Percentiles rank a stretch among this genome's conserved stretches.
Evolutionary conservation across 2,888 invertebrate species (phyloP).

Genomic region (Pasiphila rectangulata): DNA sequence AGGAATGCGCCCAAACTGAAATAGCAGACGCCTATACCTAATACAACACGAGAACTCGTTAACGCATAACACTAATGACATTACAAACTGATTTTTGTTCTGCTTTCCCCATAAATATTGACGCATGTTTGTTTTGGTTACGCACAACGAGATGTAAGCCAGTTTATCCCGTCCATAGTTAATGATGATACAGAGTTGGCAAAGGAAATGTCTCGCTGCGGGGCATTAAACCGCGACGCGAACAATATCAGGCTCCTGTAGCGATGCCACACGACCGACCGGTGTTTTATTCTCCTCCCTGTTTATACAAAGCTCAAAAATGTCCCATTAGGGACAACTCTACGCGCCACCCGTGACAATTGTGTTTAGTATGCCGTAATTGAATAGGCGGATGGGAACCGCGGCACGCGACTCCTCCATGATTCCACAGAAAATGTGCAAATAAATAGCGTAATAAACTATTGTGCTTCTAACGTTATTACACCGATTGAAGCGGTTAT

Average conservation of each 20-base stretch:
- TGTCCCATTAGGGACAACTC: constrained; percentile 70
- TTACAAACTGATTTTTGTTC: constrained; percentile 46
- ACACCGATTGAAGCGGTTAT: constrained; percentile 55
- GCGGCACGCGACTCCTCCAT: constrained; percentile 64
- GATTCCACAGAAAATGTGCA: constrained; percentile 53
- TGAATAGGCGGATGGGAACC: constrained; percentile 73
- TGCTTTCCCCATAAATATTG: constrained; percentile 42
- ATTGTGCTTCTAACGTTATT: constrained; percentile 59
- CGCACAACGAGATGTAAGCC: constrained; percentile 5
- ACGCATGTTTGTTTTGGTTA: constrained; percentile 44
- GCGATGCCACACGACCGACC: constrained; percentile 72
- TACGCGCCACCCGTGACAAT: constrained; percentile 67
- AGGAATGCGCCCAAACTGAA: constrained; percentile 60
- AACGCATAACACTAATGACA: constrained; percentile 61
- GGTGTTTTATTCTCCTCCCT: constrained; percentile 60
- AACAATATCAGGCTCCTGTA: constrained; percentile 70
- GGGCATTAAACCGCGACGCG: constrained; percentile 48
- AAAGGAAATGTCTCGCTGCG: constrained; percentile 51
- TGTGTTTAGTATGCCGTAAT: constrained; percentile 65
- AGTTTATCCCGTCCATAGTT: constrained; percentile 46
- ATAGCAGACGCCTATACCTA: constrained; percentile 50
- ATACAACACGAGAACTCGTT: constrained; percentile 46
- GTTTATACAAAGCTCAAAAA: constrained; percentile 69
- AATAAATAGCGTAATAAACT: constrained; percentile 67
- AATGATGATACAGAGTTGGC: constrained; percentile 55